A percentile compares a stretch with the other conserved stretches of the same genome.
phyloP scores from a whole-genome alignment of 2,888 invertebrate species.

The Epinotia nisella region DNA sequence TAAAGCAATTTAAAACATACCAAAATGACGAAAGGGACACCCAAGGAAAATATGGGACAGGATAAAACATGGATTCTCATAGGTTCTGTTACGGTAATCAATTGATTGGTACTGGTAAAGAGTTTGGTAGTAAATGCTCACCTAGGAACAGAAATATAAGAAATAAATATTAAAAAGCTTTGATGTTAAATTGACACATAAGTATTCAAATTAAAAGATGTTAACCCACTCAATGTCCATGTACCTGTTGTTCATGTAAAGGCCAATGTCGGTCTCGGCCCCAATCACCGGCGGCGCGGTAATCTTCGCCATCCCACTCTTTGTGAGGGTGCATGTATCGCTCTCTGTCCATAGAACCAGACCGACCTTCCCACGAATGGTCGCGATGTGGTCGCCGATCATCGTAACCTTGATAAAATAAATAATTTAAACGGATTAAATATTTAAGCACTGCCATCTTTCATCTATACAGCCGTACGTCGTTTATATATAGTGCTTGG shows the following conservation, averaged over 20 bases:
- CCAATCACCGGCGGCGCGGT: conserved; percentile 82
- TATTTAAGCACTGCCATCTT: too few relatives aligned
- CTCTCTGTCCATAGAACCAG: conserved; percentile 78
- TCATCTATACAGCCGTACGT: not conserved
- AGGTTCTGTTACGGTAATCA: conserved; percentile 72
- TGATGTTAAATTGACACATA: not conserved
- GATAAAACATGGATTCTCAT: conserved; percentile 72
- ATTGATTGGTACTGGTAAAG: conserved; percentile 76
- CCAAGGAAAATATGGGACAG: conserved; percentile 82
- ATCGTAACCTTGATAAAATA: conserved; percentile 71
- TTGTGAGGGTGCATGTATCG: conserved; percentile 80
- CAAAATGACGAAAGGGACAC: conserved; percentile 79
- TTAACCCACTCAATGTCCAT: not conserved
- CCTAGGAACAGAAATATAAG: conserved; percentile 58
- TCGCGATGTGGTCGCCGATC: conserved; percentile 81
- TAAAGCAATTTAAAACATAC: conserved; percentile 62
- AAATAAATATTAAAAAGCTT: conserved; percentile 10
- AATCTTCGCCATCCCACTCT: conserved; percentile 84
- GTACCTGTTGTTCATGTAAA: conserved; percentile 75
- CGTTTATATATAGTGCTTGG: too few relatives aligned
- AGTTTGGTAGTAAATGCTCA: conserved; percentile 69
- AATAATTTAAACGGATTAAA: not conserved
- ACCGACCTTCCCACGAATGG: conserved; percentile 84
- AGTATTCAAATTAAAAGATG: not conserved
- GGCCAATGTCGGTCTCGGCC: conserved; percentile 80